A percentile compares a stretch with the other conserved stretches of the same genome.
phyloP scores from a whole-genome alignment of 2,797 vertebrate genomes.

The Takifugu ocellatus region DNA sequence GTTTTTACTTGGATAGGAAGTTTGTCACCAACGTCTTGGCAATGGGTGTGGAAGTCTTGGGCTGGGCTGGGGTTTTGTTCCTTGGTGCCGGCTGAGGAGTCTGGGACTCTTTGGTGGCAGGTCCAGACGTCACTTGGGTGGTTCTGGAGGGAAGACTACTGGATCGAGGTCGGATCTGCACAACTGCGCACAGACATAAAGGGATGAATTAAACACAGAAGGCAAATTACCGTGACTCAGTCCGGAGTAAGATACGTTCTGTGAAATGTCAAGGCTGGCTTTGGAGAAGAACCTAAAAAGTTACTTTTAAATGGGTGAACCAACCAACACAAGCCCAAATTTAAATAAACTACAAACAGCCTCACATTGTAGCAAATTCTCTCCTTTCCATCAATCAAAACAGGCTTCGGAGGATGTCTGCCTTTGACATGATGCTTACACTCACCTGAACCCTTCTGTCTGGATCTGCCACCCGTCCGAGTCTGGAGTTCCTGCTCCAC shows the following conservation, averaged over 20 bases:
- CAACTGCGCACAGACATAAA: conserved; percentile 32
- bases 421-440: conserved; percentile 4
- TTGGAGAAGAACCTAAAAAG: too few species aligned
- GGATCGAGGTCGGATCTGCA: conserved; percentile 65
- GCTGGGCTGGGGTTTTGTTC: conserved; percentile 38
- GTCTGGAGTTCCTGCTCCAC: conserved; percentile 53
- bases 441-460: conserved; percentile 58
- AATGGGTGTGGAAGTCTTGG: conserved; percentile 69
- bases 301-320: too few species aligned
- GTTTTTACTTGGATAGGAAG: conserved; percentile 55
- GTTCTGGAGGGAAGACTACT: conserved; percentile 70
- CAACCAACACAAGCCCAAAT: too few species aligned
- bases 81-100: conserved; percentile 67
- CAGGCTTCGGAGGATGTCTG: too few species aligned
- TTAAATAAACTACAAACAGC: too few species aligned
- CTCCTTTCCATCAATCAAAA: too few species aligned
- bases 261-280: neutral
- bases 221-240: neutral
- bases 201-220: neutral
- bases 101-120: conserved; percentile 48
- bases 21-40: conserved; percentile 34
- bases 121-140: conserved; percentile 47
- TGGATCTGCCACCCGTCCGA: conserved; percentile 31
- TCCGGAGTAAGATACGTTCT: conserved; percentile 1
- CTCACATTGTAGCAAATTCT: too few species aligned